Percentiles rank a stretch among this genome's conserved stretches.
phyloP scores from a whole-genome alignment of 1,140 invertebrate genomes.

The Heliconius eleuchia region DNA sequence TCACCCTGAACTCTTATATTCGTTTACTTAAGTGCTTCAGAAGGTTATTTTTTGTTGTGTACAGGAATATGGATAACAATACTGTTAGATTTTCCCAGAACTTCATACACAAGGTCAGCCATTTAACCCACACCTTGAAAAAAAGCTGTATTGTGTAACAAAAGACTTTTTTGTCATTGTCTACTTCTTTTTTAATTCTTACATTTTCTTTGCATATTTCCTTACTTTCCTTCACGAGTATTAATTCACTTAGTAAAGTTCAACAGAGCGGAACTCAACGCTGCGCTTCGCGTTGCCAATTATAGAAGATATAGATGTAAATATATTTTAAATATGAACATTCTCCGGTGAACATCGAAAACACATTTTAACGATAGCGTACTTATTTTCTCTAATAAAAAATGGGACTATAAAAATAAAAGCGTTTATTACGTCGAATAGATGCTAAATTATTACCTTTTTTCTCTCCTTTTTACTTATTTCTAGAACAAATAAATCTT shows the following conservation, averaged over 20 bases:
- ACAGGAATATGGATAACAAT: conserved; percentile 10
- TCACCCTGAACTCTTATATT: conserved; percentile 56
- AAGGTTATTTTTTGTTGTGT: conserved; percentile 51
- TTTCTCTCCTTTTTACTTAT: neutral
- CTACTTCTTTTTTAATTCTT: neutral
- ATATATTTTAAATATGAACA: too few relatives aligned
- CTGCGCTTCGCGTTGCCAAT: too few relatives aligned
- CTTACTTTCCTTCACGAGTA: too few relatives aligned
- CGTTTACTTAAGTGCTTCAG: conserved; percentile 53
- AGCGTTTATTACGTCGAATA: neutral
- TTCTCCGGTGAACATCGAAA: too few relatives aligned
- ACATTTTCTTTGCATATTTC: neutral
- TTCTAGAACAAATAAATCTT: neutral
- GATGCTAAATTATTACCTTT: neutral
- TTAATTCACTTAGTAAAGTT: too few relatives aligned
- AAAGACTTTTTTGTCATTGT: neutral
- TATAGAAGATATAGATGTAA: too few relatives aligned
- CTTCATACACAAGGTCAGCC: conserved; percentile 25
- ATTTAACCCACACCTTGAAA: conserved; percentile 31
- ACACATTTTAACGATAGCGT: too few relatives aligned
- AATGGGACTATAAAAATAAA: neutral
- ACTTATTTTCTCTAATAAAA: too few relatives aligned
- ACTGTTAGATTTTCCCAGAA: conserved; percentile 31
- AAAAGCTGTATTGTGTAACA: neutral
- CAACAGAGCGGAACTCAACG: too few relatives aligned